A percentile compares a stretch with the other conserved stretches of the same genome.
phyloP scores from a whole-genome alignment of 2,797 vertebrate genomes.

The Holocentrus rufus region DNA sequence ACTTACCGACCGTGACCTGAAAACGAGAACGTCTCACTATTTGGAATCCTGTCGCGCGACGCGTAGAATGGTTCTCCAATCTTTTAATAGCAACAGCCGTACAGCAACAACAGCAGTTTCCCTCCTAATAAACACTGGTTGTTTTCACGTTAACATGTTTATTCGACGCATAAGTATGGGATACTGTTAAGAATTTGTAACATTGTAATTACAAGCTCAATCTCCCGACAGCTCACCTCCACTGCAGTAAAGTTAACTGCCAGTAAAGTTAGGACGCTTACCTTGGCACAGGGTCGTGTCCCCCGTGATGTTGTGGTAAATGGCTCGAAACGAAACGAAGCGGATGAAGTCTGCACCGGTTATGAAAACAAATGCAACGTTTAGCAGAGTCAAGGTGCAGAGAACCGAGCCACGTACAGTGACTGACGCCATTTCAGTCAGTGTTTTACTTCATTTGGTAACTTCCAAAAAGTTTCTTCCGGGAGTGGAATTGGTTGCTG shows the following conservation, averaged over 20 bases:
- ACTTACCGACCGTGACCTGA: too few species aligned
- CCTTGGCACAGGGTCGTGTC: conserved; percentile 80
- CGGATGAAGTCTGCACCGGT: conserved; percentile 88
- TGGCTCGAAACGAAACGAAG: conserved; percentile 88
- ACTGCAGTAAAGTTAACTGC: too few species aligned
- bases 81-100: too few species aligned
- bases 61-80: too few species aligned
- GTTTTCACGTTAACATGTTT: not conserved
- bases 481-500: conserved; percentile 38
- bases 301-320: conserved; percentile 86
- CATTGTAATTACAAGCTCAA: too few species aligned
- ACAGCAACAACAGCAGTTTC: too few species aligned
- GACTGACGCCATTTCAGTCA: conserved; percentile 81
- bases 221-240: not conserved
- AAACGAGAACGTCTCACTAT: too few species aligned
- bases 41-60: too few species aligned
- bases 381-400: conserved; percentile 77
- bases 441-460: conserved; percentile 55
- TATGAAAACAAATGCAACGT: conserved; percentile 87
- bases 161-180: too few species aligned
- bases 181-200: not conserved
- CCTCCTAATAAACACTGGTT: too few species aligned
- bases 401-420: conserved; percentile 71
- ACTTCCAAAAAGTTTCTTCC: conserved; percentile 62
- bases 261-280: conserved; percentile 43